Evolutionary conservation across 1,140 invertebrate species (phyloP), one percentile per base, ranked within the genome.

Genomic region (Schlechtendalia chinensis): DNA sequence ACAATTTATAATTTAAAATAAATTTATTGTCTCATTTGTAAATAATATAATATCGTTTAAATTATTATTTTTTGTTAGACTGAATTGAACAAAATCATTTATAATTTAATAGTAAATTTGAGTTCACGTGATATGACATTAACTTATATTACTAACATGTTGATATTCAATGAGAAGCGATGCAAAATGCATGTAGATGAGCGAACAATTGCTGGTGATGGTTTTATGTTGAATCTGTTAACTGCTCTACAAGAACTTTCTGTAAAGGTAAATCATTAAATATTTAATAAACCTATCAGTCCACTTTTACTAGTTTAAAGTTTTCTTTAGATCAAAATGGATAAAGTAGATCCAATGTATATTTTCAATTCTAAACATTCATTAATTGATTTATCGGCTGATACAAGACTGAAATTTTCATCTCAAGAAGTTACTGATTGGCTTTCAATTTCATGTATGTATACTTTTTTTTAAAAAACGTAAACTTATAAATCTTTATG

Each of bases 211-310:
- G 93, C 94, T 47, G 92, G 93, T 16, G 96, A 98, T 86, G 96
- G 96, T 1, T 97, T 96, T 84, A 96, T 98, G 92, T 86, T 98
- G 50, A 98, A 98, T 87, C 86, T 98, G 6, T 89, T 98, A 80
- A 93, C 93, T 61, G 93, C 98, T 17, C 86, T 99, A 71, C 96
- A 98, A 86, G 90, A 93, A 24, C 81, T 84, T 19, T 82, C 83
- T 32, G 65, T 83, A 8, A 84, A 84, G 81, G 83, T 84, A 81
- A 24, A 54, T 16, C 0, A 27, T 69, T 16, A 50, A 69, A 17
- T 50, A 24, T 17, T 47, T 69, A 50, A 1, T 50, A 24, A 69
- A 69, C 22, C 0, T 24, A 50, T 69, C 22, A 17, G 45, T 69
- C 32, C 8, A 1, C 1, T 11, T 69, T 47, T 3, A 39, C 32